phyloP scores from a whole-genome alignment of 2,797 vertebrate genomes.

The Anguilla megastoma region DNA sequence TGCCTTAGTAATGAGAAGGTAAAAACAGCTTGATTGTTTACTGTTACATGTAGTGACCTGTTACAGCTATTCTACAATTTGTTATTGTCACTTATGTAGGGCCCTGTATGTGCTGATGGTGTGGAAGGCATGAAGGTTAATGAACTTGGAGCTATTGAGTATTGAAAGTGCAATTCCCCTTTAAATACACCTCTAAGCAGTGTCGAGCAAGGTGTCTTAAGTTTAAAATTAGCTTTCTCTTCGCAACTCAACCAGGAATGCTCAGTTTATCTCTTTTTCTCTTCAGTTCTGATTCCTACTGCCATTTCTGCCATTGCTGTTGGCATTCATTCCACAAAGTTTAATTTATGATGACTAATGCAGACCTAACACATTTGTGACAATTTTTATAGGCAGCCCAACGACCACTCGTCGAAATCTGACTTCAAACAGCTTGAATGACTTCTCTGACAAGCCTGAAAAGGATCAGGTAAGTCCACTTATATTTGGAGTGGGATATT shows the following conservation, averaged over 20 bases:
- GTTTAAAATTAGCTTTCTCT: not conserved
- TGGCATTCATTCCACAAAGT: not conserved
- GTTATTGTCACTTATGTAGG: too few species aligned
- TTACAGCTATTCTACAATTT: too few species aligned
- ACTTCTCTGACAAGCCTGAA: constrained; percentile 97
- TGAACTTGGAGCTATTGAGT: not conserved
- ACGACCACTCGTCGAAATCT: constrained; percentile 86
- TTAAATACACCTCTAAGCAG: not conserved
- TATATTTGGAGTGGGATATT: not conserved
- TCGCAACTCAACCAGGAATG: not conserved
- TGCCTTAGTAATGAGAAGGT: too few species aligned
- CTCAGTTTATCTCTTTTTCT: constrained; percentile 26
- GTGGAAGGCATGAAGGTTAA: not conserved
- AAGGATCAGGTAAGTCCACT: constrained; percentile 88
- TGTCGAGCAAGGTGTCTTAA: not conserved
- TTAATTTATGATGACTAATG: not conserved
- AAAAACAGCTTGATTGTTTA: too few species aligned
- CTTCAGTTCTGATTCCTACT: constrained; percentile 26
- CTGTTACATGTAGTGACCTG: too few species aligned
- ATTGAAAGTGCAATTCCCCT: too few species aligned
- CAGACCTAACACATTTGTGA: constrained; percentile 14
- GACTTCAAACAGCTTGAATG: constrained; percentile 93
- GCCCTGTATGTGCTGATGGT: not conserved
- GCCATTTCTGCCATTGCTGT: not conserved
- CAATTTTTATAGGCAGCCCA: constrained; percentile 81